A percentile compares a stretch with the other conserved stretches of the same genome.
Evolutionary conservation across 2,888 invertebrate species (phyloP).

Genomic region (Pilophorus perplexus): DNA sequence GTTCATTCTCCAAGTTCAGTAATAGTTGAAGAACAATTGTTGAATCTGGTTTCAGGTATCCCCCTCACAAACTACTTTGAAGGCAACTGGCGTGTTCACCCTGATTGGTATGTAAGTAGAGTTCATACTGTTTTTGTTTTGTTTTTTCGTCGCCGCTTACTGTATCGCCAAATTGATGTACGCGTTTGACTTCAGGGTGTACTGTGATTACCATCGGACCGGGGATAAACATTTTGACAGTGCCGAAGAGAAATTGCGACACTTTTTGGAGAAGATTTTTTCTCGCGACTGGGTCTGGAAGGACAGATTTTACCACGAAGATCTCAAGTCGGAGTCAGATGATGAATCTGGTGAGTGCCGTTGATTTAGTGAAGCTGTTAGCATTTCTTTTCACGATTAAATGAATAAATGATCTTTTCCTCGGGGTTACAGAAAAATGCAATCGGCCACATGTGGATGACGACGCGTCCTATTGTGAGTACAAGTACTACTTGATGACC

Average conservation of each 20-base stretch:
- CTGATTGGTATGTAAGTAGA: constrained; percentile 65
- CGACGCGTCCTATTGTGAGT: constrained; percentile 74
- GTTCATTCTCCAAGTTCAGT: constrained; percentile 47
- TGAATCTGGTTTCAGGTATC: background rate
- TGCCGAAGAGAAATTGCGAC: constrained; percentile 68
- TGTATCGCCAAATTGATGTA: too few relatives aligned
- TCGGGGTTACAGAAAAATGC: constrained; percentile 65
- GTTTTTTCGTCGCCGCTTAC: too few relatives aligned
- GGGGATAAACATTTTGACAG: constrained; percentile 71
- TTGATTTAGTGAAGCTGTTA: too few relatives aligned
- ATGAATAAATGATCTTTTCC: too few relatives aligned
- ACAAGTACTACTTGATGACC: too few relatives aligned
- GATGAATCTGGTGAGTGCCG: constrained; percentile 5
- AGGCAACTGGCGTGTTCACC: constrained; percentile 76
- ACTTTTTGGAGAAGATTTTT: constrained; percentile 69
- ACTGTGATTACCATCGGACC: constrained; percentile 81
- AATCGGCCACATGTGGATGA: constrained; percentile 61
- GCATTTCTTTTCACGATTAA: too few relatives aligned
- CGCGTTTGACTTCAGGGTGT: constrained; percentile 76
- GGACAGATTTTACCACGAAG: constrained; percentile 57
- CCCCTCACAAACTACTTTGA: constrained; percentile 68
- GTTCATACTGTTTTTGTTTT: constrained; percentile 38
- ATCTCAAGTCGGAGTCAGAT: constrained; percentile 11
- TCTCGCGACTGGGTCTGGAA: constrained; percentile 62
- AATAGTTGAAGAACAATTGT: too few relatives aligned